These are phyloP conservation scores for Capra hircus DNA, from an alignment of 2,113 vertebrate genomes.

Conservation along the genomic window DNA sequence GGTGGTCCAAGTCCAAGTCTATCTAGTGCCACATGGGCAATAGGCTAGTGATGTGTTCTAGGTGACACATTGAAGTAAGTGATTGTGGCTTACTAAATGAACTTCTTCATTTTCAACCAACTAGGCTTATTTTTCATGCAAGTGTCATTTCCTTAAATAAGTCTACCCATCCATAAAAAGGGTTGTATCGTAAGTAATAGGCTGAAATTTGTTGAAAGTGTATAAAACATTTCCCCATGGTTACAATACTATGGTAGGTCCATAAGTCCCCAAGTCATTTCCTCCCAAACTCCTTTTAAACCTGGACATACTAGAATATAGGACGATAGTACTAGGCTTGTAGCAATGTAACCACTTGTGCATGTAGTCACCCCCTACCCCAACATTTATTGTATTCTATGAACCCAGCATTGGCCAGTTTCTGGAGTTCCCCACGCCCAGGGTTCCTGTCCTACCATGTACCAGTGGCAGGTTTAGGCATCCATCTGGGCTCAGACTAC, in stretches of 20 bases:
- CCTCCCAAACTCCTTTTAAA: neutral
- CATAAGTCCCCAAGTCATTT: neutral
- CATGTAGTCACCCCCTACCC: neutral
- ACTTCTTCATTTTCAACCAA: neutral
- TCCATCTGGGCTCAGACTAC: neutral
- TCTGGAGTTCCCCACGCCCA: neutral
- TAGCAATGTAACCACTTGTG: neutral
- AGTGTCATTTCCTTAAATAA: neutral
- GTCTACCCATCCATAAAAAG: neutral
- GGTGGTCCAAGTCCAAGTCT: neutral
- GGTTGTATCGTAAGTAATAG: neutral
- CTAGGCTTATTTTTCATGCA: neutral
- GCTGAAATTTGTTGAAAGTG: neutral
- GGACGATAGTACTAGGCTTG: neutral
- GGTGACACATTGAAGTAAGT: neutral
- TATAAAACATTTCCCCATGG: neutral
- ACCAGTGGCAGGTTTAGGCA: neutral
- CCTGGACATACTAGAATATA: neutral
- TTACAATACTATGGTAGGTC: neutral
- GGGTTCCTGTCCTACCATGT: neutral
- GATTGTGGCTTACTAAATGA: neutral
- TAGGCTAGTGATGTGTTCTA: neutral
- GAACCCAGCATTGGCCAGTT: neutral
- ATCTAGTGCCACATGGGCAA: neutral
- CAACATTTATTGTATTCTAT: too few species aligned